Evolutionary conservation across 2,113 vertebrate species (phyloP), one percentile per base, ranked within the genome.

Genomic region (Galemys pyrenaicus): DNA sequence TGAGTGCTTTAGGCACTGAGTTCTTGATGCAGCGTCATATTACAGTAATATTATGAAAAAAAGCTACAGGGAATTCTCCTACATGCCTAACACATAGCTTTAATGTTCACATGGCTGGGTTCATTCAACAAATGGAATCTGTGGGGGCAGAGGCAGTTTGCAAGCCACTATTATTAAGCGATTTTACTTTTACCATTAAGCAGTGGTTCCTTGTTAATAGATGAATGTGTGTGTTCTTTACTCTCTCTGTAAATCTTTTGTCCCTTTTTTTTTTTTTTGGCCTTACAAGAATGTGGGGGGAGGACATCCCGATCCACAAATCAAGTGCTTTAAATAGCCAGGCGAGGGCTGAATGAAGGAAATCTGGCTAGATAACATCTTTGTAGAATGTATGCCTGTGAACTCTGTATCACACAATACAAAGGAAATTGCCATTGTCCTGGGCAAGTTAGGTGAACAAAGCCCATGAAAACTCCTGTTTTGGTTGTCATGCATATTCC

Each of bases 11-110:
- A 83, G 98, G 96, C 91, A 0, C 80, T 67, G 90, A 97, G 96
- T 98, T 98, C 98, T 97, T 97, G 94, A 88, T 90, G 81, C 75
- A 77, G 94, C 90, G 22, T 98, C 93, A 2, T 71, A 91, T 98
- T 98, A 98, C 98, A 96, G 87, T 91, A 73, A 88, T 92, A 87
- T 97, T 96, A 96, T 78, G 96, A 95, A 96, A 96, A 68, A 96
- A 97, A 97, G 91, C 96, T 97, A 92, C 92, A 80, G 95, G 89
- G 94, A 96, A 95, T 98, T 97, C 98, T 95, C 5, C 1, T 96
- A 89, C 96, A 97, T 95, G 95, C 97, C 95, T 96, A 94, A 91
- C 94, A 89, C 77, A 87, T 96, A 97, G 91, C 89, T 98, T 97
- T 98, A 91, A 94, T 96, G 95, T 97, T 96, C 93, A 87, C 79